These are phyloP conservation scores for Hapalemur alaotrensis DNA, from an alignment of 2,797 vertebrate species.

Conservation along the genomic window DNA sequence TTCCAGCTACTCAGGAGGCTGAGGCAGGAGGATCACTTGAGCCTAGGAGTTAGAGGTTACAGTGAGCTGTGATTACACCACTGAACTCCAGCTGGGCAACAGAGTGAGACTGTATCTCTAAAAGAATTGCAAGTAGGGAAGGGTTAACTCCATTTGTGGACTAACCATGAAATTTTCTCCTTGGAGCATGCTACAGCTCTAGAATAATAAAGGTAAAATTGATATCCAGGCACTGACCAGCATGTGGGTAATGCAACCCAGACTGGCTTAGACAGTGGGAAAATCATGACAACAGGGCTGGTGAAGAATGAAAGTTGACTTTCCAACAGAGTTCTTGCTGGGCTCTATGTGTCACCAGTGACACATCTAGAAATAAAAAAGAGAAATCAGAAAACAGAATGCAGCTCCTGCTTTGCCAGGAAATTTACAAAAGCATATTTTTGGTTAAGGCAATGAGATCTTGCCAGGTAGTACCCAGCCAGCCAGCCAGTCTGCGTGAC, in stretches of 20 bases:
- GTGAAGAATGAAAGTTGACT: not conserved
- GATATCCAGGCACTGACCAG: not conserved
- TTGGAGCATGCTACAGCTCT: not conserved
- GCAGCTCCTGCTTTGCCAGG: not conserved
- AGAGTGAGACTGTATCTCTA: not conserved
- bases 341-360: not conserved
- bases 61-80: not conserved
- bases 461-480: not conserved
- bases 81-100: not conserved
- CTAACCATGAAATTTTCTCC: not conserved
- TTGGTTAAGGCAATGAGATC: not conserved
- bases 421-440: conserved; percentile 16
- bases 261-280: not conserved
- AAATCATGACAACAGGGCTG: not conserved
- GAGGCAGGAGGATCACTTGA: not conserved
- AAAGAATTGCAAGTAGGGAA: not conserved
- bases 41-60: not conserved
- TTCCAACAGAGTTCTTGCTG: not conserved
- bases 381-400: not conserved
- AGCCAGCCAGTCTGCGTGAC: not conserved
- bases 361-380: conserved; percentile 19
- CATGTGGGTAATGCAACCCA: not conserved
- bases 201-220: not conserved
- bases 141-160: not conserved
- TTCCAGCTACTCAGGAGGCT: not conserved